A percentile compares a stretch with the other conserved stretches of the same genome.
Conservation (phyloP, 2,113 vertebrate species). For the Amazona guildingii region DNA sequence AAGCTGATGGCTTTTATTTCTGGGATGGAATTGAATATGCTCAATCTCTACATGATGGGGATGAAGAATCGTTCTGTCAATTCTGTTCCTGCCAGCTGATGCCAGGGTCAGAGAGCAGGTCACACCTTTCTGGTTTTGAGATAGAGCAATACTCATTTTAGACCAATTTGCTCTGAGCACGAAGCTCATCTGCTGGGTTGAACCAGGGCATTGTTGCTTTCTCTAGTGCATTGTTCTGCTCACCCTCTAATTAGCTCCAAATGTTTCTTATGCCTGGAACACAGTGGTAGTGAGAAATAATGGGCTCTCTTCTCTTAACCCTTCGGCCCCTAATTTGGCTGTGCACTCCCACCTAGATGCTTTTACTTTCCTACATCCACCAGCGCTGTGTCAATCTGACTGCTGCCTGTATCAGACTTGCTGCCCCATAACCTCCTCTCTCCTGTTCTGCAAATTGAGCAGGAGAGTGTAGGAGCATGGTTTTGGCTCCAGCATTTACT, state of each 20-base stretch:
- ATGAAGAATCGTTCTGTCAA: neutral
- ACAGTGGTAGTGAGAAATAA: slow-evolving; percentile 57
- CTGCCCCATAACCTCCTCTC: neutral
- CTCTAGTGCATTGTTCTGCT: slow-evolving; percentile 67
- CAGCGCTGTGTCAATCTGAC: neutral
- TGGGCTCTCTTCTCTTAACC: slow-evolving; percentile 62
- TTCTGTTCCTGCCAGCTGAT: slow-evolving; percentile 60
- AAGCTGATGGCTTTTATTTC: slow-evolving; percentile 42
- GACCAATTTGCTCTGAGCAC: slow-evolving; percentile 63
- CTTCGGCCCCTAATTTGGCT: slow-evolving; percentile 25
- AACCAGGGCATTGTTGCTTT: slow-evolving; percentile 64
- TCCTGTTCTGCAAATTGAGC: neutral
- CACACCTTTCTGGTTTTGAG: slow-evolving; percentile 61
- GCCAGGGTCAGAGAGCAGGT: slow-evolving; percentile 58
- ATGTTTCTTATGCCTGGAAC: slow-evolving; percentile 62
- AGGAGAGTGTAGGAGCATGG: neutral
- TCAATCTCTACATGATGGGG: neutral
- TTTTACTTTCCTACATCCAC: slow-evolving; percentile 4
- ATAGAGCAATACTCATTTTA: slow-evolving; percentile 65
- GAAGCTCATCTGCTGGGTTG: slow-evolving; percentile 62
- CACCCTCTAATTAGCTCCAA: slow-evolving; percentile 65
- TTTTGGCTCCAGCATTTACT: neutral
- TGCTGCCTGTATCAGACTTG: neutral
- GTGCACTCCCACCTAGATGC: slow-evolving; percentile 38
- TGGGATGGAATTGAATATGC: slow-evolving; percentile 20